Evolutionary conservation across 1,140 invertebrate genomes (phyloP).

Genomic region (Philotrypesis tridentata): DNA sequence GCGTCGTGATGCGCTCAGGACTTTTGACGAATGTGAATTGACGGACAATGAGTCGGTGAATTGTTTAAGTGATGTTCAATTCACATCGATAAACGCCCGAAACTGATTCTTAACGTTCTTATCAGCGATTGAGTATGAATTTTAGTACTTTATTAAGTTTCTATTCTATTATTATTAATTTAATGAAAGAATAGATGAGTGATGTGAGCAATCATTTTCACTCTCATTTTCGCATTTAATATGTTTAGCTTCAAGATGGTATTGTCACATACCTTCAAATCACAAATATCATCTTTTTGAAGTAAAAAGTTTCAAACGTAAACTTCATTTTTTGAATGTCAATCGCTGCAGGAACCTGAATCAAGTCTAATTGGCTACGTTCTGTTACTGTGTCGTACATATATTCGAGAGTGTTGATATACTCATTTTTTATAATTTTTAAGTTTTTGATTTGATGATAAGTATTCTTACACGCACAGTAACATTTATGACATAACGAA

Average conservation of each 20-base stretch:
- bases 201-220: not conserved
- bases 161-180: not conserved
- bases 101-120: not conserved
- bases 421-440: constrained; percentile 62
- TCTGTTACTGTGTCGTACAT: constrained; percentile 40
- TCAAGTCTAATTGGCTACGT: not conserved
- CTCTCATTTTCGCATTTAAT: not conserved
- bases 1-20: constrained; percentile 30
- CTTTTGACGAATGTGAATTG: constrained; percentile 5
- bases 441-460: constrained; percentile 53
- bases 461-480: constrained; percentile 56
- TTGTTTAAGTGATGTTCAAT: constrained; percentile 49
- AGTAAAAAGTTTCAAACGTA: not conserved
- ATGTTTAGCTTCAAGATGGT: not conserved
- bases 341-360: constrained; percentile 15
- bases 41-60: not conserved
- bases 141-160: not conserved
- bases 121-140: not conserved
- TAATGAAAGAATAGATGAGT: not conserved
- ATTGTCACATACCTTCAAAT: not conserved
- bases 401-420: constrained; percentile 28
- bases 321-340: not conserved
- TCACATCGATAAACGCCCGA: not conserved
- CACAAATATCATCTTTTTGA: not conserved
- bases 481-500: not conserved